phyloP scores from a whole-genome alignment of 2,888 invertebrate genomes.

The Marasmarcha lunaedactyla region DNA sequence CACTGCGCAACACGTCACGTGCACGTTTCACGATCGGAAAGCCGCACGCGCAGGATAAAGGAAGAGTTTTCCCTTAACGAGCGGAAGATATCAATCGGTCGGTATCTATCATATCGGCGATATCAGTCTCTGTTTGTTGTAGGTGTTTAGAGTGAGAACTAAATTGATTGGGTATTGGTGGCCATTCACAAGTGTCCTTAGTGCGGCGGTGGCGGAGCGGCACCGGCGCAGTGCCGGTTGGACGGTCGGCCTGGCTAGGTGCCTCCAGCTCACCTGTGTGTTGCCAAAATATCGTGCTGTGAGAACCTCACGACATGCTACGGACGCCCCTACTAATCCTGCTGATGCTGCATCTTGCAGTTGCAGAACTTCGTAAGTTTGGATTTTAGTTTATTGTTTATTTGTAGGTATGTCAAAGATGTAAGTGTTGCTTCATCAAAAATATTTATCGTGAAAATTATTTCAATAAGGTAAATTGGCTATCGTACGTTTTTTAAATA shows the following conservation, averaged over 20 bases:
- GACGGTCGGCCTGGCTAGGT: slow-evolving; percentile 48
- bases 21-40: neutral
- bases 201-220: slow-evolving; percentile 8
- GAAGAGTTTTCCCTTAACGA: neutral
- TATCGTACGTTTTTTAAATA: too few species aligned
- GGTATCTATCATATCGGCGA: neutral
- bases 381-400: slow-evolving; percentile 2
- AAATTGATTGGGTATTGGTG: neutral
- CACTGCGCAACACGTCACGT: neutral
- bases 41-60: neutral
- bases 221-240: slow-evolving; percentile 42
- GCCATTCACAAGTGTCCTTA: neutral
- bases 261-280: slow-evolving; percentile 29
- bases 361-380: slow-evolving; percentile 58
- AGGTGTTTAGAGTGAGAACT: neutral
- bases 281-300: slow-evolving; percentile 33
- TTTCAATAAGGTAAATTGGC: too few species aligned
- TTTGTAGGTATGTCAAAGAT: too few species aligned
- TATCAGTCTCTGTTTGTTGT: slow-evolving; percentile 2
- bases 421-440: too few species aligned
- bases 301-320: slow-evolving; percentile 41
- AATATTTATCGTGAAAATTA: too few species aligned
- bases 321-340: slow-evolving; percentile 28
- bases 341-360: slow-evolving; percentile 40
- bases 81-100: slow-evolving; percentile 1